phyloP scores from a whole-genome alignment of 2,113 vertebrate species.

The Abramis brama region DNA sequence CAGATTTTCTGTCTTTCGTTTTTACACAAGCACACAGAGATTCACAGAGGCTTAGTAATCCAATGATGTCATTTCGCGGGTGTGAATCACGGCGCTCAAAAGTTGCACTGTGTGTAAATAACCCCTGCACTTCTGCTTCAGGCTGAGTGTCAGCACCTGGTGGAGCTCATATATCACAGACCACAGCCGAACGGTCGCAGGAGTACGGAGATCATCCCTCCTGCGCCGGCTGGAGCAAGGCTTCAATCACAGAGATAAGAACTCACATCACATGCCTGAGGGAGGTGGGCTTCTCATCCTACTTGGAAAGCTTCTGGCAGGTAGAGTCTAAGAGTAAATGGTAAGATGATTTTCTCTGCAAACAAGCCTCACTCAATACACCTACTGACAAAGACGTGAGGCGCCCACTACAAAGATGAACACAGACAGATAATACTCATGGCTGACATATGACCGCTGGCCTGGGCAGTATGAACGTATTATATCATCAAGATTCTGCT shows the following conservation, averaged over 20 bases:
- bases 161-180: conserved; percentile 64
- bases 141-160: conserved; percentile 67
- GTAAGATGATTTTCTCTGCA: conserved; percentile 34
- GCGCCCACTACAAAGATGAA: neutral
- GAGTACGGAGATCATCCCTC: conserved; percentile 44
- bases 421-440: neutral
- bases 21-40: conserved; percentile 22
- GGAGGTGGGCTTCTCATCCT: conserved; percentile 24
- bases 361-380: conserved; percentile 1
- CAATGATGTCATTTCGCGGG: conserved; percentile 57
- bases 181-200: conserved; percentile 42
- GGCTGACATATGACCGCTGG: neutral
- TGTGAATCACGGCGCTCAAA: conserved; percentile 62
- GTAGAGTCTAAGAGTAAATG: conserved; percentile 9
- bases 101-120: conserved; percentile 61
- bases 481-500: neutral
- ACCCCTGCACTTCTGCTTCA: conserved; percentile 62
- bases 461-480: neutral
- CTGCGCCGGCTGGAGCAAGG: conserved; percentile 44
- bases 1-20: neutral
- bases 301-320: conserved; percentile 45
- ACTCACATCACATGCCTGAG: conserved; percentile 26
- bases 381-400: neutral
- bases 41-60: conserved; percentile 62
- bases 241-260: conserved; percentile 36